Percentiles rank a stretch among this genome's conserved stretches.
Conservation (phyloP, 1,140 invertebrate genomes). For the Drosophila orena region DNA sequence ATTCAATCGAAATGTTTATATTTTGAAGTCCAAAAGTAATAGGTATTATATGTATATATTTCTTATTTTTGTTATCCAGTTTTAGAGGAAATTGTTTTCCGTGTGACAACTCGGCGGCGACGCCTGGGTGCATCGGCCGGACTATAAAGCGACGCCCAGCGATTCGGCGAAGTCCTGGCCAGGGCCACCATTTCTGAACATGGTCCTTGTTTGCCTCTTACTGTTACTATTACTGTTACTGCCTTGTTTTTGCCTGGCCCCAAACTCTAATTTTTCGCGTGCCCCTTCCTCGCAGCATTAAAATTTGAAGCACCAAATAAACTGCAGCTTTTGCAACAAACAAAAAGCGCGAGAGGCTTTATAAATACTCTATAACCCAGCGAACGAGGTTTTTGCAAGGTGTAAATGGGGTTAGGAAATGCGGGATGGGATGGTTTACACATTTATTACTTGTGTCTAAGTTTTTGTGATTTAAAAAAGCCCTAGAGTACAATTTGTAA, state of each 20-base stretch:
- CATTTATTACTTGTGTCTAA: not conserved
- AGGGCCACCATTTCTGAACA: conserved; percentile 61
- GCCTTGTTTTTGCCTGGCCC: conserved; percentile 49
- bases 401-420: not conserved
- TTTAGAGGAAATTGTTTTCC: not conserved
- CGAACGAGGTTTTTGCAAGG: conserved; percentile 6
- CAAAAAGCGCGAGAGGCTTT: conserved; percentile 56
- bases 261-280: conserved; percentile 24
- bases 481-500: no score
- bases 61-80: no score
- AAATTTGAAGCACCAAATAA: conserved; percentile 83
- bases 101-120: conserved; percentile 32
- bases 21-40: no score
- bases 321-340: conserved; percentile 74
- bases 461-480: not conserved
- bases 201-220: conserved; percentile 62
- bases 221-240: conserved; percentile 61
- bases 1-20: no score
- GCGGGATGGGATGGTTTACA: not conserved
- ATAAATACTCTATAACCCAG: conserved; percentile 61
- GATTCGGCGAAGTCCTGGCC: conserved; percentile 39
- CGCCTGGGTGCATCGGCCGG: conserved; percentile 58
- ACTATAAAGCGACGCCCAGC: conserved; percentile 74
- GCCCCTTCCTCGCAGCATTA: conserved; percentile 54
- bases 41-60: no score